A percentile compares a stretch with the other conserved stretches of the same genome.
phyloP scores from a whole-genome alignment of 2,888 invertebrate genomes.

The Hetaerina titia region DNA sequence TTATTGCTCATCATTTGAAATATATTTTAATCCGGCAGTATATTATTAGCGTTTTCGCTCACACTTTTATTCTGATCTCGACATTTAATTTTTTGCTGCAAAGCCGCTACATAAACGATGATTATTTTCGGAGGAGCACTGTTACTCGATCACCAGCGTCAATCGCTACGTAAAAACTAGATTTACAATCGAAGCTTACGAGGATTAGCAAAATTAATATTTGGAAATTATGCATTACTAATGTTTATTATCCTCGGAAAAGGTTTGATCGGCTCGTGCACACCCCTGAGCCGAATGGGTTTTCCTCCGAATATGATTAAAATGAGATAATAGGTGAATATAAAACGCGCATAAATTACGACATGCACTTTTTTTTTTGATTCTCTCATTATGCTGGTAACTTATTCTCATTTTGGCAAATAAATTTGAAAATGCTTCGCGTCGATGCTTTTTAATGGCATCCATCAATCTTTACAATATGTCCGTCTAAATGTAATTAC shows the following conservation, averaged over 20 bases:
- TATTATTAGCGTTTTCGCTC: conserved; percentile 15
- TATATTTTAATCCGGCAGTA: conserved; percentile 52
- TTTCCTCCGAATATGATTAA: conserved; percentile 54
- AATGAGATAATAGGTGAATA: conserved; percentile 59
- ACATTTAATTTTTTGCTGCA: conserved; percentile 46
- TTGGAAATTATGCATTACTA: conserved; percentile 45
- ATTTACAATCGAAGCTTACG: conserved; percentile 46
- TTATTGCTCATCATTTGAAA: conserved; percentile 46
- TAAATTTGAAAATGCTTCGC: conserved; percentile 52
- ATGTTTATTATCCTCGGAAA: conserved; percentile 43
- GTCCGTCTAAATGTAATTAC: conserved; percentile 56
- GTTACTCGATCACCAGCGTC: conserved; percentile 45
- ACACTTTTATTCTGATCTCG: conserved; percentile 11
- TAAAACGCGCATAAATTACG: conserved; percentile 56
- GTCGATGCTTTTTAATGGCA: conserved; percentile 48
- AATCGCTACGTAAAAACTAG: conserved; percentile 36
- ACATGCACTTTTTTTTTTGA: conserved; percentile 34
- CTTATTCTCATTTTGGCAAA: conserved; percentile 64
- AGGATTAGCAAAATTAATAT: conserved; percentile 51
- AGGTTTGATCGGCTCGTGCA: neutral
- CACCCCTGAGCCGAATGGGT: neutral
- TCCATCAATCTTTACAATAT: conserved; percentile 64
- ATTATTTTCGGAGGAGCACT: neutral
- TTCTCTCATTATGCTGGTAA: conserved; percentile 57
- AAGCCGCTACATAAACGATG: neutral